Conservation (phyloP, 2,797 vertebrate species). For the Octomys mimax region DNA sequence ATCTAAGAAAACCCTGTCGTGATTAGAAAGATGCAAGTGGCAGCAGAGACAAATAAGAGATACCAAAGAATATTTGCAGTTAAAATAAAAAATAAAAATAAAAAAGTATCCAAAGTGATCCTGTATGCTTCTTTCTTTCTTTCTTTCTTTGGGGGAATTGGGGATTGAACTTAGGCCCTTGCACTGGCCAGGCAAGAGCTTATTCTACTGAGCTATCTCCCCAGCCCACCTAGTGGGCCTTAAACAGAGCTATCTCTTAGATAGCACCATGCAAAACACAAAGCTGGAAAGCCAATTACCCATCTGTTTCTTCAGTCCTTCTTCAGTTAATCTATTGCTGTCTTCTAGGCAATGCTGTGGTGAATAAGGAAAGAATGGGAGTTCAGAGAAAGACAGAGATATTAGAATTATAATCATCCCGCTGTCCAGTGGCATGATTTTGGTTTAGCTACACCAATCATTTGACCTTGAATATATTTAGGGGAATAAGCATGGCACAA, state of each 20-base stretch:
- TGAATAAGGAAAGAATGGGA: neutral
- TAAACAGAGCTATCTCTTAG: neutral
- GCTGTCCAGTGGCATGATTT: neutral
- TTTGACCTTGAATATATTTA: neutral
- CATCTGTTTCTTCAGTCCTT: neutral
- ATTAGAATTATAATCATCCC: neutral
- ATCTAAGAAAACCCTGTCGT: conserved; percentile 13
- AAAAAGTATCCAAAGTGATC: neutral
- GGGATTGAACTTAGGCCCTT: too few species aligned
- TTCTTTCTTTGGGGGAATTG: too few species aligned
- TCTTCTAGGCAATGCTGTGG: neutral
- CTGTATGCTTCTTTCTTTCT: too few species aligned
- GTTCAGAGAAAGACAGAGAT: neutral
- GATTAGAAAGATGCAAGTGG: neutral
- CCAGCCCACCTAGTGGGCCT: too few species aligned
- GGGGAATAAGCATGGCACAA: neutral
- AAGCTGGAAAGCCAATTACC: neutral
- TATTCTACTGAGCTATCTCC: too few species aligned
- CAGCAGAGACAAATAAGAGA: neutral
- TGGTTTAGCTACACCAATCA: neutral
- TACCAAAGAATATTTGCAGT: neutral
- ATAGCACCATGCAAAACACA: neutral
- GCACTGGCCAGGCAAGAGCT: too few species aligned
- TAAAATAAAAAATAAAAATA: neutral
- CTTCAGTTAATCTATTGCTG: neutral